Evolutionary conservation across 2,888 invertebrate species (phyloP), one percentile per base, ranked within the genome.

Genomic region (Cryptus armator): DNA sequence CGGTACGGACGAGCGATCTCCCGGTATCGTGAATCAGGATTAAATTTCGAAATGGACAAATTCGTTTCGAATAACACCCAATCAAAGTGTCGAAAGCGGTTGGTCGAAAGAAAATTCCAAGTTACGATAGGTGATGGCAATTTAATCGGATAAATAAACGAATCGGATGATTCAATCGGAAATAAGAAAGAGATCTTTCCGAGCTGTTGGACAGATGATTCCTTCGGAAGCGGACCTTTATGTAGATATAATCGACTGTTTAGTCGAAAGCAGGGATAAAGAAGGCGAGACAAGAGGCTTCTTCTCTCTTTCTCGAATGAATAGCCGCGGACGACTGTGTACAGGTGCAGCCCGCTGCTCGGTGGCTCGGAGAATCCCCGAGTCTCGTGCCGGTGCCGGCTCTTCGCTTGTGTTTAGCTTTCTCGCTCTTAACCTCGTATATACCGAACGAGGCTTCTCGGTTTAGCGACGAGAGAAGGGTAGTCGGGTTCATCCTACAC

Each of bases 181-280:
- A 53, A 77, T 80, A 70, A 77, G 51, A 62, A 29, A 66, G 46
- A 74, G 59, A 37, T 75, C 7, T 46, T 16, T 78, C 51, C 67
- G 72, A 67, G 48, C 24, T 14, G 79, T 51, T 24, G 81, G 81
- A 10, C 81, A 82, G 85, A 85, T 83, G 85, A 85, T 83, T 53
- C 77, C 67, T 77, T 82, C 84, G 81, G 82, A 70, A 84, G 86
- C 79, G 79, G 72, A 72, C 79, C 56, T 76, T 86, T 86, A 84
- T 86, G 86, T 76, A 86, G 86, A 84, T 84, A 84, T 79, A 84
- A 84, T 86, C 86, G 86, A 82, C 67, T 79, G 76, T 66, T 81
- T 76, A 44, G 76, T 82, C 71, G 72, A 77, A 80, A 85, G 48
- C 46, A 12, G 77, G 16, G 48, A 70, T 24, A 67, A 43, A 64